Base-by-base conservation (phyloP, 1,140 invertebrate species). In the Solenopsis fugax region DNA sequence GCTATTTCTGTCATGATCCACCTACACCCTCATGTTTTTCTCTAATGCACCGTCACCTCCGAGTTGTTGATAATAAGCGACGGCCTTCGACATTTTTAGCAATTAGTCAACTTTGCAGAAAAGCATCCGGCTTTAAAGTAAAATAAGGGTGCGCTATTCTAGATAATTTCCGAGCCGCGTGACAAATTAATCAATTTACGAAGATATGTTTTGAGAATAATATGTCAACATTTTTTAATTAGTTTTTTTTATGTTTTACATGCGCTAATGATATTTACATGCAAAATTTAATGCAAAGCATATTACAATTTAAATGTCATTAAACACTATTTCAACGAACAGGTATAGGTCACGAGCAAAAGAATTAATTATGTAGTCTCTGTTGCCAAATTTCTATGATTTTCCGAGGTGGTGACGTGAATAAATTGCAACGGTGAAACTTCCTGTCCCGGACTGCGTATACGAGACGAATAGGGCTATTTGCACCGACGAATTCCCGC, bases 1-100 rank as follows among this genome's bases (percentile, higher is more conserved):
- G 67, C 64, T n/a, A 75, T 88, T 89, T 76, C 52, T 24, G 24
- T 82, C 54, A 4, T 34, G 29, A 21, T 58, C 37, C 2, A 60
- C 69, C 41, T 12, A 60, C 41, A 73, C 34, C 5, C 18, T 84
- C 29, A 34, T 60, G 37, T 60, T 60, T 41, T 45, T 58, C 13
- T 29, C 52, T 48, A 34, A 81, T 82, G 18, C 24, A 48, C 18
- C 52, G 24, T 48, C 37, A 72, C 13, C 24, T 34, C 9, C 5
- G 12, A 50, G 48, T 21, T 7, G 21, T 54, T 16, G 69, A 60
- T 52, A 75, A 84, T 24, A 34, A 60, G 21, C 48, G 34, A 56
- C 9, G 48, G 29, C 80, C 77, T 73, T 75, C 37, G 54, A 82
- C 54, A 82, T 84, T 75, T 84, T 60, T 84, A 84, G 69, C 24